phyloP scores from a whole-genome alignment of 2,888 invertebrate genomes.

The Liodrosophila aerea region DNA sequence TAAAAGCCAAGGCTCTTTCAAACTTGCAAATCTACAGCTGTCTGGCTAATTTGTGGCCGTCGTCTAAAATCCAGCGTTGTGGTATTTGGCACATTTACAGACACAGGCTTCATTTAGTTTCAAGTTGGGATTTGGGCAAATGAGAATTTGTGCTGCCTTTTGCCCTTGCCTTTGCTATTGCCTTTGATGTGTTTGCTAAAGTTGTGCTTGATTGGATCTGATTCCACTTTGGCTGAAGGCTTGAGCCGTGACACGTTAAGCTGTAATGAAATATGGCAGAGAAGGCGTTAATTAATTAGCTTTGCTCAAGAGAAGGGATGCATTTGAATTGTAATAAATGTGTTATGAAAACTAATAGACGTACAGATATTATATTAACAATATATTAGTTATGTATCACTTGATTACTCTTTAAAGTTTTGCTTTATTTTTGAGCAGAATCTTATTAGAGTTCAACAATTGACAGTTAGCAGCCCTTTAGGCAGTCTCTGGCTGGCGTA shows the following conservation, averaged over 20 bases:
- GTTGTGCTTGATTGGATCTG: conserved; percentile 21
- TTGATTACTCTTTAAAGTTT: no score
- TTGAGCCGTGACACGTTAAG: conserved; percentile 11
- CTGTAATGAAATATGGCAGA: conserved; percentile 35
- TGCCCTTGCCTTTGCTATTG: conserved; percentile 26
- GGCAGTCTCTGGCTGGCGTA: not conserved
- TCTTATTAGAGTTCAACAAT: conserved; percentile 1
- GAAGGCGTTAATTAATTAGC: conserved; percentile 36
- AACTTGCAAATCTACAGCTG: conserved; percentile 62
- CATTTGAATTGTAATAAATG: not conserved
- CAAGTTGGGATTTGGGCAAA: conserved; percentile 23
- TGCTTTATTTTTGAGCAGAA: no score
- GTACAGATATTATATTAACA: no score
- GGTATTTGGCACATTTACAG: conserved; percentile 67
- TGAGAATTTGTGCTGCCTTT: conserved; percentile 37
- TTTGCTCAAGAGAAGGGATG: not conserved
- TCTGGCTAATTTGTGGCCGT: conserved; percentile 71
- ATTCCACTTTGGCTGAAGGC: not conserved
- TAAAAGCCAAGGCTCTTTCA: conserved; percentile 18
- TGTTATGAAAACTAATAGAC: not conserved
- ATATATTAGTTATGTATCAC: no score
- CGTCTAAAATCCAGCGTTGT: conserved; percentile 73
- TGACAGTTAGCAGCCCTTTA: not conserved
- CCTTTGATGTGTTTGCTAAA: conserved; percentile 35
- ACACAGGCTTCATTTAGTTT: conserved; percentile 78